These are phyloP conservation scores for Drosophila ohnishii DNA, from an alignment of 1,140 invertebrate species.

Conservation along the genomic window DNA sequence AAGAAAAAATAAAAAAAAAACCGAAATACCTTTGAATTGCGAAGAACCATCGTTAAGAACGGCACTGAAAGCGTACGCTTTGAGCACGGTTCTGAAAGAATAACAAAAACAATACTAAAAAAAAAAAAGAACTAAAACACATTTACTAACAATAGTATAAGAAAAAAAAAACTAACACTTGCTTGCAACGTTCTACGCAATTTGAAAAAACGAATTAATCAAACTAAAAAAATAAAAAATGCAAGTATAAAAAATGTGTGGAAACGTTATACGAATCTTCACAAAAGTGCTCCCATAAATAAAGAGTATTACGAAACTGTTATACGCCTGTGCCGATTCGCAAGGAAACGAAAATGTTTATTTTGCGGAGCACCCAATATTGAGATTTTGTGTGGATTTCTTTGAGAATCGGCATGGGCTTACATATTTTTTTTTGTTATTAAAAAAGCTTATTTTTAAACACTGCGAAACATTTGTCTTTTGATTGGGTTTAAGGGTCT, in stretches of 20 bases:
- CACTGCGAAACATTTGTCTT: not conserved
- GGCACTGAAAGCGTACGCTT: conserved; percentile 7
- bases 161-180: conserved; percentile 15
- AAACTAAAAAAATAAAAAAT: conserved; percentile 27
- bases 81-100: conserved; percentile 5
- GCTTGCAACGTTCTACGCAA: conserved; percentile 55
- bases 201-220: conserved; percentile 24
- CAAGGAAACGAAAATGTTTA: conserved; percentile 30
- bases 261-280: conserved; percentile 63
- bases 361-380: conserved; percentile 4
- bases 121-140: conserved; percentile 17
- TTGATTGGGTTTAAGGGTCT: not conserved
- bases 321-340: conserved; percentile 50
- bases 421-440: conserved; percentile 1
- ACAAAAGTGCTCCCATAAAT: conserved; percentile 19
- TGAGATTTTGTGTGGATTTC: conserved; percentile 13
- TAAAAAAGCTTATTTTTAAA: not conserved
- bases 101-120: conserved; percentile 3
- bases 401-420: conserved; percentile 27
- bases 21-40: conserved; percentile 8
- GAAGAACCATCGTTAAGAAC: conserved; percentile 12
- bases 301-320: conserved; percentile 23
- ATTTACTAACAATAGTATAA: conserved; percentile 35
- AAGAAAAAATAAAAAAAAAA: conserved; percentile 1
- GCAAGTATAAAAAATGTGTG: conserved; percentile 44